Evolutionary conservation across 2,113 vertebrate species (phyloP), one percentile per base, ranked within the genome.

Genomic region (Tragulus kanchil): DNA sequence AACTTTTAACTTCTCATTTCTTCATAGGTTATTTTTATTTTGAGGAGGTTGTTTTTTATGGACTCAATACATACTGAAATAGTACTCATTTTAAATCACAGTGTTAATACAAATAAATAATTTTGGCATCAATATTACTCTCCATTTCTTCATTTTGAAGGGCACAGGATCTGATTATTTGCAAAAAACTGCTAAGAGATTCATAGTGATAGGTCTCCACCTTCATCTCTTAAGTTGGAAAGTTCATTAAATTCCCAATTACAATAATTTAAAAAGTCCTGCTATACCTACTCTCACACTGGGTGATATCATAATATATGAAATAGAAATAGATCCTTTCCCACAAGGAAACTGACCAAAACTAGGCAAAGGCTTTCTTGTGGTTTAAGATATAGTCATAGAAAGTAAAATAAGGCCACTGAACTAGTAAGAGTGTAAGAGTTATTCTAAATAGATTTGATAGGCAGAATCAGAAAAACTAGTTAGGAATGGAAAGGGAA

Each of bases 1-100:
- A 92, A 26, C 45, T 92, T 96, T 90, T 85, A 90, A 84, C 54
- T 91, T 85, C 16, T 86, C 81, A 48, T 85, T 95, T 93, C 21
- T 81, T 94, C 50, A 50, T 54, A n/a, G 10, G 16, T 3, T 77
- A 58, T 89, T 89, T 91, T 93, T 73, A 79, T 82, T 75, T 88
- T 95, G 11, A 81, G 26, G 42, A 93, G 23, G 0, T 48, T 93
- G 8, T 26, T 96, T 79, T 94, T 50, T 28, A 64, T 56, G 65
- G 58, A 92, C 21, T 93, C 65, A 78, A 13, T 78, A 77, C 14
- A 83, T 89, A 52, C 52, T 67, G 4, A 92, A 56, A 21, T 42
- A 73, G 1, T 28, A 16, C 1, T 50, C 19, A 84, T 65, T 87
- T 77, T 28, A 90, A 90, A 82, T 92, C 3, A 15, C 86, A 77